A percentile compares a stretch with the other conserved stretches of the same genome.
Evolutionary conservation across 2,113 vertebrate genomes (phyloP).

Genomic region (Nycticebus coucang): DNA sequence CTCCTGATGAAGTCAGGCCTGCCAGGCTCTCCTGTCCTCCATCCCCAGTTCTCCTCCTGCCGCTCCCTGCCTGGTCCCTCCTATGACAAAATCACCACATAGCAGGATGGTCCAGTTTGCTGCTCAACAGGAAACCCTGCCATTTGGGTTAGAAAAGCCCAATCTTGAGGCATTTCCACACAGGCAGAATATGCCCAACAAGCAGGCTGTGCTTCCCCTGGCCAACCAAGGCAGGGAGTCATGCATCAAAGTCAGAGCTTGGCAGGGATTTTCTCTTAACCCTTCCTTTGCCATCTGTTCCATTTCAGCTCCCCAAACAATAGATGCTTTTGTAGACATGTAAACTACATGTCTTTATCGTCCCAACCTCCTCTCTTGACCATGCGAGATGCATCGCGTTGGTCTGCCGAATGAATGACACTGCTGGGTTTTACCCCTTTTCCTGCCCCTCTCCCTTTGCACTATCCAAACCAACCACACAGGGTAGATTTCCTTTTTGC

Average conservation of each 20-base stretch:
- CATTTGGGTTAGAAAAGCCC: neutral
- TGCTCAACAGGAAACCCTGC: neutral
- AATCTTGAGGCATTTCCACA: neutral
- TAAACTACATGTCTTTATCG: neutral
- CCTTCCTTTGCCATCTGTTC: neutral
- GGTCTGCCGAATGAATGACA: neutral
- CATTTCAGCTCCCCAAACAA: neutral
- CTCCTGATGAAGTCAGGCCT: neutral
- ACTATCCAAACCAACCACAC: neutral
- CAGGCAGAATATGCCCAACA: neutral
- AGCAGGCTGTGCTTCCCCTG: neutral
- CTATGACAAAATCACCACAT: neutral
- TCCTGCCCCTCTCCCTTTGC: neutral
- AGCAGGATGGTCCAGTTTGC: neutral
- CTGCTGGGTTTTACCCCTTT: neutral
- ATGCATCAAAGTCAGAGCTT: neutral
- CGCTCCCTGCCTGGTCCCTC: neutral
- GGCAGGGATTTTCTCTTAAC: constrained; percentile 6
- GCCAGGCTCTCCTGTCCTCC: neutral
- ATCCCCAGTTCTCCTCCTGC: neutral
- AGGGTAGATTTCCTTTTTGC: neutral
- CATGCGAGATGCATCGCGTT: neutral
- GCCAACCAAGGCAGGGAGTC: neutral
- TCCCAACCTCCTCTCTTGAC: neutral
- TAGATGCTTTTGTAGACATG: neutral